Conservation (phyloP, 2,888 invertebrate species). For the Coenonympha glycerion region DNA sequence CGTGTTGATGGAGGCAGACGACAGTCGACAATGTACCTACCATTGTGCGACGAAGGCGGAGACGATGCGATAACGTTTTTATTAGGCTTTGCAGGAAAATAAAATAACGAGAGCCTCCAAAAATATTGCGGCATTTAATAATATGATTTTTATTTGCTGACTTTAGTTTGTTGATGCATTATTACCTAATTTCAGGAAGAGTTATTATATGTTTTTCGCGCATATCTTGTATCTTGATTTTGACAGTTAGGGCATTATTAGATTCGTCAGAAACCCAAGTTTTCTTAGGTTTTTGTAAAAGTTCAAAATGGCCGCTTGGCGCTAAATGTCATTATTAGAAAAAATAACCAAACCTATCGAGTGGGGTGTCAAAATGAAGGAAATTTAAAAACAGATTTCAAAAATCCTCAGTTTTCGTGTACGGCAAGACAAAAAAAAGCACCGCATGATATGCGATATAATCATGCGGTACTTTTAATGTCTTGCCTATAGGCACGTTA, state of each 20-base stretch:
- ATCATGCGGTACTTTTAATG: no score
- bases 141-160: conserved; percentile 19
- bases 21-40: no score
- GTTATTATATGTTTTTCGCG: neutral
- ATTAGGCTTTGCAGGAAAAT: conserved; percentile 48
- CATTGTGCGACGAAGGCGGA: conserved; percentile 64
- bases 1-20: conserved; percentile 65
- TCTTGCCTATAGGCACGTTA: neutral
- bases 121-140: conserved; percentile 25
- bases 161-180: neutral
- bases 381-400: no score
- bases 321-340: no score
- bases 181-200: neutral
- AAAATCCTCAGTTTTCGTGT: no score
- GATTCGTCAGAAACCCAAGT: no score
- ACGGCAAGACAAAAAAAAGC: no score
- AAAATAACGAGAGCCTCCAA: conserved; percentile 32
- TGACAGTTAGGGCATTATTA: no score
- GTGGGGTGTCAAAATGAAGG: no score
- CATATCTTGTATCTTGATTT: neutral
- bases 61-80: conserved; percentile 71
- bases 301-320: no score
- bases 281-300: no score
- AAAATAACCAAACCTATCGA: no score
- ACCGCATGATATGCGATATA: neutral